Conservation (phyloP, 2,113 vertebrate genomes). For the Bucco capensis region DNA sequence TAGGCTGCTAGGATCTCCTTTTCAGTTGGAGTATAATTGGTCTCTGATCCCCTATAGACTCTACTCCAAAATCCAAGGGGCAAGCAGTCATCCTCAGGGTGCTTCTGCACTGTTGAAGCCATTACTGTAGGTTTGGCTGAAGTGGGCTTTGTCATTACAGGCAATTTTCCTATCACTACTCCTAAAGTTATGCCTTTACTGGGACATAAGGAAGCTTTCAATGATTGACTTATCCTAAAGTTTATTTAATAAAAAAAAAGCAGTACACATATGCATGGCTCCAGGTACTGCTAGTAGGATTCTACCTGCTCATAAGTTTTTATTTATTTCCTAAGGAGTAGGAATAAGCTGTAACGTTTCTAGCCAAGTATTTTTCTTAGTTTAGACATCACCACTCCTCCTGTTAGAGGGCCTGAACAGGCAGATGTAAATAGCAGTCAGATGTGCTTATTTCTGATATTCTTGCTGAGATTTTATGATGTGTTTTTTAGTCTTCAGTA, state of each 20-base stretch:
- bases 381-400: not conserved
- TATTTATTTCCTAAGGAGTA: not conserved
- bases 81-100: rapidly evolving
- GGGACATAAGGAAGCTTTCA: not conserved
- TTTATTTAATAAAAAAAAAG: not conserved
- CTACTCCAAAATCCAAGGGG: too few species aligned
- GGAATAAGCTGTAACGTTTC: not conserved
- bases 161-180: not conserved
- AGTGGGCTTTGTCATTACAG: not conserved
- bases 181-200: not conserved
- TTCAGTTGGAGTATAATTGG: too few species aligned
- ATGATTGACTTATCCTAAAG: not conserved
- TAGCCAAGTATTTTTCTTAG: not conserved
- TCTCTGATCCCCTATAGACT: too few species aligned
- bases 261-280: rapidly evolving
- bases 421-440: not conserved
- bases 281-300: not conserved
- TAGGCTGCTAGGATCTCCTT: too few species aligned
- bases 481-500: not conserved
- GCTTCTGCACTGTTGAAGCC: rapidly evolving
- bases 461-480: not conserved
- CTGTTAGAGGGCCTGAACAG: not conserved
- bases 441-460: not conserved
- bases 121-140: not conserved
- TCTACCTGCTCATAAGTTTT: not conserved